Evolutionary conservation across 2,888 invertebrate genomes (phyloP).

Genomic region (Dryomyza anilis): DNA sequence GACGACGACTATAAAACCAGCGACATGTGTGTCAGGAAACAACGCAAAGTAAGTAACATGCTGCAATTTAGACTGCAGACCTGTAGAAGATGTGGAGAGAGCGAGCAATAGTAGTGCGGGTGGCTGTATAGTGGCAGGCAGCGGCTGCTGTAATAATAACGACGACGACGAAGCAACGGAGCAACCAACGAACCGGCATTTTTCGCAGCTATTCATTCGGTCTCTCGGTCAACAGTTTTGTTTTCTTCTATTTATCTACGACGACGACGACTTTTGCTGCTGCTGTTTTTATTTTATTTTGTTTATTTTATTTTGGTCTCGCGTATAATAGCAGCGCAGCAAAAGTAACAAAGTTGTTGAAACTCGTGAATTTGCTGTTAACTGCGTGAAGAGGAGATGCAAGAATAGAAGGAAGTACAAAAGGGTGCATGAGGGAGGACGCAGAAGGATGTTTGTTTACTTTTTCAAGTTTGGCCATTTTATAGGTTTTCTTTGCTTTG

Average conservation of each 20-base stretch:
- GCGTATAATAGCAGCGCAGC: too few relatives aligned
- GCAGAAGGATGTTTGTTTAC: neutral
- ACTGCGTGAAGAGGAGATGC: neutral
- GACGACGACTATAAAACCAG: neutral
- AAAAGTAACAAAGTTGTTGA: slow-evolving; percentile 14
- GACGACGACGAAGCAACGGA: neutral
- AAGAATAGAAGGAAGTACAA: slow-evolving; percentile 2
- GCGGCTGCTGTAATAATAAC: neutral
- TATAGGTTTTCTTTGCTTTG: neutral
- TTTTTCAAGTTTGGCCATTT: neutral
- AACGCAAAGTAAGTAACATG: slow-evolving; percentile 15
- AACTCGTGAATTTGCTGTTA: slow-evolving; percentile 20
- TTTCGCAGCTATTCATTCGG: slow-evolving; percentile 48
- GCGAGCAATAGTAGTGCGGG: neutral
- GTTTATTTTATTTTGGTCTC: too few relatives aligned
- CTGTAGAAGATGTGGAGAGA: neutral
- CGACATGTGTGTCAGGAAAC: slow-evolving; percentile 23
- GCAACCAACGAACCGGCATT: slow-evolving; percentile 25
- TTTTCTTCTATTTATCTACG: neutral
- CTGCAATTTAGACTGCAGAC: neutral
- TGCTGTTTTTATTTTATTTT: too few relatives aligned
- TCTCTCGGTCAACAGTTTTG: slow-evolving; percentile 45
- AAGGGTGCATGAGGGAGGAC: neutral
- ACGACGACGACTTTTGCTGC: neutral
- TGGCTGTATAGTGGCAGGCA: neutral